Conservation (phyloP, 2,888 invertebrate species). For the Atethmia centrago region DNA sequence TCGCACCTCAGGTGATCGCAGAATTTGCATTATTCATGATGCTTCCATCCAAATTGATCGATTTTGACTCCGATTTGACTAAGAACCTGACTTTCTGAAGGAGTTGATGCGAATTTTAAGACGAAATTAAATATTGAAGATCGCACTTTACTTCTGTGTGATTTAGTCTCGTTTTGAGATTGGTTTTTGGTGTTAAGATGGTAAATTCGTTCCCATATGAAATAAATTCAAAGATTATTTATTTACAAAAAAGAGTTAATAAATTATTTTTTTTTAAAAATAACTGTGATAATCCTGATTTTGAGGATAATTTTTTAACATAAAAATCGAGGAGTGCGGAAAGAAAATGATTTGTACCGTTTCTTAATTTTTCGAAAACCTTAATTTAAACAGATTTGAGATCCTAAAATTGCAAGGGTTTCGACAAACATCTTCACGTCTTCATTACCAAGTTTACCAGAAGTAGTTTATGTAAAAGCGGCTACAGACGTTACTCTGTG, state of each 20-base stretch:
- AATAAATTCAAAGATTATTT: too few relatives aligned
- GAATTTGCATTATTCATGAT: conserved; percentile 83
- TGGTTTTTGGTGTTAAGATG: background rate
- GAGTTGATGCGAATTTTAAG: conserved; percentile 59
- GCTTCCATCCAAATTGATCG: conserved; percentile 66
- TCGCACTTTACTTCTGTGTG: conserved; percentile 25
- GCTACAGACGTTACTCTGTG: conserved; percentile 35
- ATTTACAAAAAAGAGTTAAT: too few relatives aligned
- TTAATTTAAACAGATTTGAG: too few relatives aligned
- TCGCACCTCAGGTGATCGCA: conserved; percentile 79
- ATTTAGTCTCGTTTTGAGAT: conserved; percentile 15
- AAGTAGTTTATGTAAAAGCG: conserved; percentile 27
- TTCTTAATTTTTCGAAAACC: too few relatives aligned
- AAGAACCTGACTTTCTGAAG: conserved; percentile 53
- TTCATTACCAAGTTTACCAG: conserved; percentile 12
- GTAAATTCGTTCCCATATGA: too few relatives aligned
- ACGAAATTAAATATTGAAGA: conserved; percentile 64
- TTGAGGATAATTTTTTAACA: too few relatives aligned
- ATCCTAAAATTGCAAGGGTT: too few relatives aligned
- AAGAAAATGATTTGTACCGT: too few relatives aligned
- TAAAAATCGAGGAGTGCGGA: too few relatives aligned
- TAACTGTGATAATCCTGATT: too few relatives aligned
- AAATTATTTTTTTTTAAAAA: too few relatives aligned
- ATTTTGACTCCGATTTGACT: conserved; percentile 65
- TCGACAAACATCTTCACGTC: background rate